These are phyloP conservation scores for Pissodes strobi DNA, from an alignment of 1,140 invertebrate genomes.

Conservation along the genomic window DNA sequence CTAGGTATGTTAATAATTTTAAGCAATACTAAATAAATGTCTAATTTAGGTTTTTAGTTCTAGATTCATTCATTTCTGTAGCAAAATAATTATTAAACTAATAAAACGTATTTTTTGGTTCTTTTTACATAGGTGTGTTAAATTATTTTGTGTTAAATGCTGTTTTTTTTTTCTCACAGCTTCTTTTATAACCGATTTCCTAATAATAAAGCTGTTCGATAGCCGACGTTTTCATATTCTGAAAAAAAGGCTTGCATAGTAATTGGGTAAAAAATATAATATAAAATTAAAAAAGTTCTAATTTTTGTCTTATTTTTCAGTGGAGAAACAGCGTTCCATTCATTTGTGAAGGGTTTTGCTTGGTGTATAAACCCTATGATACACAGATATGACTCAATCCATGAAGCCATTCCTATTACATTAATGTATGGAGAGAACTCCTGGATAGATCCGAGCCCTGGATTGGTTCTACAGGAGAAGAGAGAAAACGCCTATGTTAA, in stretches of 20 bases:
- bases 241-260: background rate
- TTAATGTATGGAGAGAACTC: constrained; percentile 89
- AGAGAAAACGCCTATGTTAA: constrained; percentile 71
- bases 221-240: background rate
- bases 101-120: too few species aligned
- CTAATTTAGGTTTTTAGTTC: background rate
- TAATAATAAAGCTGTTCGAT: too few species aligned
- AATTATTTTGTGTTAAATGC: too few species aligned
- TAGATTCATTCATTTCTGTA: too few species aligned
- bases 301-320: constrained; percentile 59
- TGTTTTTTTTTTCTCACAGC: too few species aligned
- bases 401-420: constrained; percentile 80
- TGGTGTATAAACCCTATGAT: constrained; percentile 97
- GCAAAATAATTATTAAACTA: too few species aligned
- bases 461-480: constrained; percentile 73
- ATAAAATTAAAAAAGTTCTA: background rate
- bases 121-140: background rate
- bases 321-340: constrained; percentile 92
- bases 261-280: background rate
- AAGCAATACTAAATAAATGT: background rate
- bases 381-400: constrained; percentile 73
- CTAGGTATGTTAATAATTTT: constrained; percentile 68
- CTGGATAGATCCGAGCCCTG: constrained; percentile 87
- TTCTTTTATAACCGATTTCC: too few species aligned
- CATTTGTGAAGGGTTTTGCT: constrained; percentile 85